Evolutionary conservation across 2,888 invertebrate species (phyloP), one percentile per base, ranked within the genome.

Genomic region (Acrocyrtus sp.): DNA sequence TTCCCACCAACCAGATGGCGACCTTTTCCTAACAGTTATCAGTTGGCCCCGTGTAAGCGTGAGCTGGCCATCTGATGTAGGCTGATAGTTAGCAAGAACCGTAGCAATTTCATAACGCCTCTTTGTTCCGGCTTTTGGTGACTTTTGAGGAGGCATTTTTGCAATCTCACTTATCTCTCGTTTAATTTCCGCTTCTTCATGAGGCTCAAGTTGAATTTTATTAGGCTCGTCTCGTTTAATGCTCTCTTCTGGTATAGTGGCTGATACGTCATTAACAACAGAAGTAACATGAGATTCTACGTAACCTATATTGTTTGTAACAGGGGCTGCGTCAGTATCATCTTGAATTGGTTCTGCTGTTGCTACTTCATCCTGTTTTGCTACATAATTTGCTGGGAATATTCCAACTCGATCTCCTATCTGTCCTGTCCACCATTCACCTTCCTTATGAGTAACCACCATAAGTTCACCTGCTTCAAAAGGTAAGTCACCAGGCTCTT

Each of bases 1-100:
- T 86, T 99, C 98, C 98, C 98, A 99, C 99, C 99, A 99, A 21
- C 99, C 99, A 54, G 94, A 94, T 81, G 94, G 92, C 0, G 96
- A 95, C 84, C 97, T 98, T 86, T 98, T 98, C 22, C 96, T 89
- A n/a, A 99, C 94, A 88, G 95, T 93, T 68, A 98, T 91, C 67
- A 98, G 86, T 82, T 98, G 98, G 0, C 98, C 98, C 72, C 94
- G 91, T 80, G 91, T 90, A 34, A 99, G 87, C 17, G 93, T 92
- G 45, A 99, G 86, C 84, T 99, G 99, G 82, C 98, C 98, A 0
- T 91, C 85, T 82, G 96, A 96, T 17, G 86, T 86, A 62, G 86
- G 93, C 0, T 94, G 92, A 83, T 96, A 98, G 4, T 92, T 91
- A 0, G 97, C 97, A 69, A 98, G 91, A 1, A 96, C 97, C 83